Percentiles rank a stretch among this genome's conserved stretches.
These are phyloP conservation scores for Calypte anna DNA, from an alignment of 2,113 vertebrate species.

Conservation along the genomic window DNA sequence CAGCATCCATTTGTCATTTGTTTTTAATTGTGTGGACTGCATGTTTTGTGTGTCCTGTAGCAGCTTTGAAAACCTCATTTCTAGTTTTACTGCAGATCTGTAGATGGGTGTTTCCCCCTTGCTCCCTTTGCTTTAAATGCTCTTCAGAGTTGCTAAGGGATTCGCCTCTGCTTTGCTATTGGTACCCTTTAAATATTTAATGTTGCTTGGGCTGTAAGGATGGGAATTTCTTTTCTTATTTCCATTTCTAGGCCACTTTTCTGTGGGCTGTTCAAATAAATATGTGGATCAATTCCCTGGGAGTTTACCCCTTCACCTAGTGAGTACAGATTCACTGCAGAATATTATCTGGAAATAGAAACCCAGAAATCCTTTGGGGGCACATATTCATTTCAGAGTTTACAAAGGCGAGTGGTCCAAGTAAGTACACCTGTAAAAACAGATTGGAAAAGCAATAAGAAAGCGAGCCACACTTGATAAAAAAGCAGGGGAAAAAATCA, in stretches of 20 bases:
- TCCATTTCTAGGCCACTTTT: conserved; percentile 65
- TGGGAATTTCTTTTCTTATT: conserved; percentile 58
- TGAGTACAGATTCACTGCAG: conserved; percentile 43
- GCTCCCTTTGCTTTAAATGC: conserved; percentile 44
- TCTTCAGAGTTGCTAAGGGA: conserved; percentile 42
- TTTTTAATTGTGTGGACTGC: conserved; percentile 78
- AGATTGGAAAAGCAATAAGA: conserved; percentile 25
- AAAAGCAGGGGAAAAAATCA: neutral
- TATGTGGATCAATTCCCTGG: conserved; percentile 32
- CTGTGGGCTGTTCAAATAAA: conserved; percentile 59
- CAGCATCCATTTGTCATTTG: conserved; percentile 74
- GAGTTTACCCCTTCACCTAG: conserved; percentile 40
- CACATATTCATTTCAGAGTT: conserved; percentile 38
- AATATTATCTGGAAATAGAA: conserved; percentile 41
- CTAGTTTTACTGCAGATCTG: conserved; percentile 43
- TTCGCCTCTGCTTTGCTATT: conserved; percentile 55
- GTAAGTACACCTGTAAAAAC: conserved; percentile 53
- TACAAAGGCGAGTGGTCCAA: conserved; percentile 39
- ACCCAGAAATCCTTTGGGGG: conserved; percentile 37
- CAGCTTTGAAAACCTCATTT: conserved; percentile 53
- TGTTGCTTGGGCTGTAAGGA: conserved; percentile 30
- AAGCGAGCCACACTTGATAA: neutral
- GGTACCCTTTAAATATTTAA: conserved; percentile 55
- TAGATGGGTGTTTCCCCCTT: neutral
- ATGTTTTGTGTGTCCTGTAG: conserved; percentile 76